Evolutionary conservation across 2,888 invertebrate genomes (phyloP).

Genomic region (Philopedon plagiatum): DNA sequence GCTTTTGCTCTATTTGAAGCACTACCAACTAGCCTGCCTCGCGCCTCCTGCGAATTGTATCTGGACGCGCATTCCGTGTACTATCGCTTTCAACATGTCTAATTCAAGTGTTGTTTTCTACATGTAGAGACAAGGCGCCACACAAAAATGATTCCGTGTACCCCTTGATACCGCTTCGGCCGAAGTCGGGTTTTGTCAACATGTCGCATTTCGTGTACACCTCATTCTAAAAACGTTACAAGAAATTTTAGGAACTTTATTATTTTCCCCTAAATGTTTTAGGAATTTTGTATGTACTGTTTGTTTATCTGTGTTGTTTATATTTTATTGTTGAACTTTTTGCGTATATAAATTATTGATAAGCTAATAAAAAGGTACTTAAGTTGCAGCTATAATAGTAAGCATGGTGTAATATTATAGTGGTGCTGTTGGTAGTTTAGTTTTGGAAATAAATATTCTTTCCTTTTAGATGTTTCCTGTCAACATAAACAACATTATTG

Average conservation of each 20-base stretch:
- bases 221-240: neutral
- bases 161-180: no score
- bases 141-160: constrained; percentile 6
- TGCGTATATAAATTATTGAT: neutral
- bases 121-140: no score
- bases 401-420: neutral
- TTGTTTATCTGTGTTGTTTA: neutral
- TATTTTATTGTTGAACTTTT: neutral
- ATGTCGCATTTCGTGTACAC: neutral
- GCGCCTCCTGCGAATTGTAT: no score
- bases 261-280: neutral
- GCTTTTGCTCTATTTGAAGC: no score
- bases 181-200: neutral
- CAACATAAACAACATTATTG: constrained; percentile 20
- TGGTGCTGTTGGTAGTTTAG: neutral
- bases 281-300: no score
- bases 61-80: neutral
- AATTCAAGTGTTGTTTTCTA: no score
- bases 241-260: neutral
- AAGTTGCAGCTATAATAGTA: neutral
- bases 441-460: neutral
- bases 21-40: no score
- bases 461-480: constrained; percentile 24
- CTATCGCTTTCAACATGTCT: constrained; percentile 13
- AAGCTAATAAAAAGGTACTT: neutral